Evolutionary conservation across 2,113 vertebrate genomes (phyloP), one percentile per base, ranked within the genome.

Genomic region (Galemys pyrenaicus): DNA sequence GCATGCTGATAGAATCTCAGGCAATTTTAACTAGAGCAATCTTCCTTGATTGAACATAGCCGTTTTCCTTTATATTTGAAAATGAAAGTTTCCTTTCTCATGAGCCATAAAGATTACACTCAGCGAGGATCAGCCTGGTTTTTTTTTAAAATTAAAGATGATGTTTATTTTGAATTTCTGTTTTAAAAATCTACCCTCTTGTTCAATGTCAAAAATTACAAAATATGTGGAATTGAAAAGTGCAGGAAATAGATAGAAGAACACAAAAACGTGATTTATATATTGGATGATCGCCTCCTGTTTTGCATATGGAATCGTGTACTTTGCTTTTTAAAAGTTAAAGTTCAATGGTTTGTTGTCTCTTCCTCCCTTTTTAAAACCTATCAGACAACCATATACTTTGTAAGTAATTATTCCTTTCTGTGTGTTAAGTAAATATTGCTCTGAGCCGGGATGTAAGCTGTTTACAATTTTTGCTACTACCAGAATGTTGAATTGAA

Each of bases 11-110:
- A 94, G 71, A 87, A 64, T 89, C 67, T 64, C 89, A 32, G 0
- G 0, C 44, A 65, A 3, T 94, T 90, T 91, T 89, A 88, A 62
- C 79, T 86, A 65, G 70, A 87, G 51, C 70, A 84, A 49, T 93
- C 87, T 83, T 96, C 56, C 89, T 96, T 84, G 92, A 92, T 89
- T 94, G 89, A 80, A 19, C 49, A 35, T 78, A 87, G 95, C 77
- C 68, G 22, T 87, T 87, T 80, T 93, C 71, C 81, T 89, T 94
- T 92, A 51, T 90, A 81, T 84, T 65, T 75, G 64, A 67, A 95
- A 92, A 79, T 75, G 78, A 95, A 93, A 87, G 39, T 87, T 95
- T 87, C 9, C 54, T 93, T 83, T 68, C 64, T 51, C 6, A 0
- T 39, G 60, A 89, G 64, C 79, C 12, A 71, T 91, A 56, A 87